These are phyloP conservation scores for Pammene fasciana DNA, from an alignment of 2,888 invertebrate species.

Conservation along the genomic window DNA sequence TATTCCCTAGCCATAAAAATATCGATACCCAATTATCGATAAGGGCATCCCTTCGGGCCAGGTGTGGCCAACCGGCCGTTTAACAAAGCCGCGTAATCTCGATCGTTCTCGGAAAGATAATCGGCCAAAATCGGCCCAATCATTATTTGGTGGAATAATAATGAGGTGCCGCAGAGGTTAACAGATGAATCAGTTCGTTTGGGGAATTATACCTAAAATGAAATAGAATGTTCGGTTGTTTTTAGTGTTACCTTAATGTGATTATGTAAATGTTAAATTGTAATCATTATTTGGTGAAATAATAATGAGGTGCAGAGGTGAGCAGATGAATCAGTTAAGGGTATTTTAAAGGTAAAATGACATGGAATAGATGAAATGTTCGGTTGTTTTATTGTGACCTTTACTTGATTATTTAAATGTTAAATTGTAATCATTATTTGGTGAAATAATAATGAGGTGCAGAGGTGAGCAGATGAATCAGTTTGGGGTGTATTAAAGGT, in stretches of 20 bases:
- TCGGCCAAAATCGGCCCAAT: constrained; percentile 65
- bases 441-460: constrained; percentile 71
- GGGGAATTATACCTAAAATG: background rate
- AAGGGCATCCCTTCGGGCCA: constrained; percentile 40
- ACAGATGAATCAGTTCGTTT: constrained; percentile 28
- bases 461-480: constrained; percentile 32
- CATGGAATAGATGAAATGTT: too few species aligned
- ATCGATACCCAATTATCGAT: constrained; percentile 32
- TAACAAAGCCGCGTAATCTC: constrained; percentile 65
- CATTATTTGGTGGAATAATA: constrained; percentile 74
- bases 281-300: constrained; percentile 72
- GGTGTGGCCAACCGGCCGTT: constrained; percentile 49
- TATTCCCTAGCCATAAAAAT: background rate
- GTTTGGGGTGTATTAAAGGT: background rate
- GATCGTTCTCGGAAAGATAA: constrained; percentile 71
- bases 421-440: constrained; percentile 64
- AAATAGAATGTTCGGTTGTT: too few species aligned
- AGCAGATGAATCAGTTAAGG: constrained; percentile 27
- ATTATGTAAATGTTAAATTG: too few species aligned
- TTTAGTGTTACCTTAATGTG: too few species aligned
- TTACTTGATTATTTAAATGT: too few species aligned
- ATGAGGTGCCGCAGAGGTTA: constrained; percentile 54
- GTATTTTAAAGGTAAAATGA: background rate
- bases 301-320: constrained; percentile 63
- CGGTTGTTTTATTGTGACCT: too few species aligned